Evolutionary conservation across 2,797 vertebrate genomes (phyloP).

Genomic region (Sebastes iracundus): DNA sequence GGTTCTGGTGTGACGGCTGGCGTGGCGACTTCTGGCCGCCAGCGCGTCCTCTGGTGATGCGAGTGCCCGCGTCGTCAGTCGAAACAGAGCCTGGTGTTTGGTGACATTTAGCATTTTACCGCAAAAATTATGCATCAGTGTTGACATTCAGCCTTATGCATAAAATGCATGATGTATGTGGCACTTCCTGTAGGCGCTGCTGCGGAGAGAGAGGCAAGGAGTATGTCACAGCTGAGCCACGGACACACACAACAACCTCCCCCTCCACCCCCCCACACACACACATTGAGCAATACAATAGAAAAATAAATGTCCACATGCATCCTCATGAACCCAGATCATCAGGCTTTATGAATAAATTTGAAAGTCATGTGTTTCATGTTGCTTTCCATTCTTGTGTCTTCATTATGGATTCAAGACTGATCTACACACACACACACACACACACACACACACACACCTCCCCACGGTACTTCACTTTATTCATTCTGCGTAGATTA

Average conservation of each 20-base stretch:
- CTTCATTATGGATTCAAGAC: slow-evolving; percentile 56
- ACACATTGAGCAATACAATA: background rate
- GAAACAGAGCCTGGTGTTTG: slow-evolving; percentile 69
- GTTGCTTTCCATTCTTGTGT: slow-evolving; percentile 33
- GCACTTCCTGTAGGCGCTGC: slow-evolving; percentile 73
- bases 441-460: background rate
- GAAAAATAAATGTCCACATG: slow-evolving; percentile 2
- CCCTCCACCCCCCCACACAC: background rate
- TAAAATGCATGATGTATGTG: slow-evolving; percentile 77
- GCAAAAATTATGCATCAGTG: slow-evolving; percentile 77
- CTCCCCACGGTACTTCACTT: slow-evolving; percentile 57
- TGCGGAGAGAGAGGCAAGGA: slow-evolving; percentile 27
- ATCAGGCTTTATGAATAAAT: slow-evolving; percentile 53
- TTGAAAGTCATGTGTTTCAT: slow-evolving; percentile 47
- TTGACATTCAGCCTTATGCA: slow-evolving; percentile 80
- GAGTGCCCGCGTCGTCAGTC: slow-evolving; percentile 38
- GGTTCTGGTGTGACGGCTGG: slow-evolving; percentile 56
- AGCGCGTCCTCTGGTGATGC: slow-evolving; percentile 59
- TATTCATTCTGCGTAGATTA: slow-evolving; percentile 75
- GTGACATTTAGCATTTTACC: slow-evolving; percentile 80
- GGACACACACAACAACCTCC: background rate
- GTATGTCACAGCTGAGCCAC: slow-evolving; percentile 64
- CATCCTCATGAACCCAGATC: slow-evolving; percentile 30
- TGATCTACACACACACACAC: background rate
- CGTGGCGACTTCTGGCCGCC: slow-evolving; percentile 49